Base-by-base conservation (phyloP, 2,888 invertebrate species). In the Pherbina coryleti region DNA sequence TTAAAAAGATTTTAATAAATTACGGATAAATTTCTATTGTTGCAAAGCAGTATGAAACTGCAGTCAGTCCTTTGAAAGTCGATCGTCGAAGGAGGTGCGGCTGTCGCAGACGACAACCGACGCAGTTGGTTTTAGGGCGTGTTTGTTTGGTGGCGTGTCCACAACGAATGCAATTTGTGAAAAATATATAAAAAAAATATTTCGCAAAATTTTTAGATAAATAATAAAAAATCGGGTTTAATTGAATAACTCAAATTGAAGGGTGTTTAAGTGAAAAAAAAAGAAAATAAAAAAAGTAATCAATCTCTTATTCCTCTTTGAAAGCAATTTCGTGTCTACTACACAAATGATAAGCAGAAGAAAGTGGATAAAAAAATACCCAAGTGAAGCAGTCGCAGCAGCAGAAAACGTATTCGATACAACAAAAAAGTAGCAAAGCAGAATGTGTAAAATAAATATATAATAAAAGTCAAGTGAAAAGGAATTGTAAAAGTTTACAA, bases 121-220 rank as follows among this genome's bases (percentile, higher is more conserved):
- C 64, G 74, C 66, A 83, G 85, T 86, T 85, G 84, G 86, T 82
- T 86, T 86, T 84, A 85, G 85, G 86, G 85, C 86, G 85, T 85
- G 85, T 86, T 86, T 84, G 82, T 82, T 78, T 81, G n/a, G 11
- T 31, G 64, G 28, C 31, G 57, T 64, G 28, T 60, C 57, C 44
- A 44, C 14, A 4, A 17, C 5, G 64, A 49, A 25, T 14, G 22
- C 22, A 60, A 25, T 57, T 22, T 14, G 25, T 11, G 28, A 53
- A 69, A 14, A 51, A 31, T 17, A 28, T 31, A 31, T n/a, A 34
- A 64, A 64, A 55, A 5, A 19, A 19, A 17, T 34, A 34, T 31
- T 7, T 17, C 11, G 3, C 51, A 49, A 51, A 51, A 28, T 69
- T 3, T 22, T 22, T 9, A 53, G 19, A 70, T 11, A 28, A 28